phyloP scores from a whole-genome alignment of 2,797 vertebrate species.

The Hozukius guyotensis region DNA sequence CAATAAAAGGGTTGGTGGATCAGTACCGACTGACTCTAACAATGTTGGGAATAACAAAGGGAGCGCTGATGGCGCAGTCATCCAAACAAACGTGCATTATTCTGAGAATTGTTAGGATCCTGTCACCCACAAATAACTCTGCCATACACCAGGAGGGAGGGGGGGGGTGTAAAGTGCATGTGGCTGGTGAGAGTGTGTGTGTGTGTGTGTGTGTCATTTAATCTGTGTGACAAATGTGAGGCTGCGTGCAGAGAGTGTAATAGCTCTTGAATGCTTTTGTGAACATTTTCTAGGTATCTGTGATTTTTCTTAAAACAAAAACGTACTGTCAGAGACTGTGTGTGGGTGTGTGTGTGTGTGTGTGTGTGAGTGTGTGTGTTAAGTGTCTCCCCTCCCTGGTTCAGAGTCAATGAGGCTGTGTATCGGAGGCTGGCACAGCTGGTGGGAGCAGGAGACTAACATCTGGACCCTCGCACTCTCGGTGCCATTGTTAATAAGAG shows the following conservation, averaged over 20 bases:
- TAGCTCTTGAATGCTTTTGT: slow-evolving; percentile 46
- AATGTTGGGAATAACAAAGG: slow-evolving; percentile 76
- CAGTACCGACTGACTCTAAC: slow-evolving; percentile 72
- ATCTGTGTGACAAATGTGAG: slow-evolving; percentile 35
- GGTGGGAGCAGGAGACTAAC: slow-evolving; percentile 74
- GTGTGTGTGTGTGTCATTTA: slow-evolving; percentile 24
- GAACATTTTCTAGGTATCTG: slow-evolving; percentile 23
- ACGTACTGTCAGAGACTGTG: slow-evolving; percentile 6
- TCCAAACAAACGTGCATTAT: slow-evolving; percentile 80
- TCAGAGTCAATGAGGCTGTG: slow-evolving; percentile 78
- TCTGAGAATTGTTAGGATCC: slow-evolving; percentile 77
- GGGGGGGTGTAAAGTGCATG: slow-evolving; percentile 38
- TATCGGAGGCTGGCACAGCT: slow-evolving; percentile 78
- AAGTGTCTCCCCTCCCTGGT: slow-evolving; percentile 60
- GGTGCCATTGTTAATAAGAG: slow-evolving; percentile 79
- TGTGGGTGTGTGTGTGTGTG: background rate
- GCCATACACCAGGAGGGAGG: slow-evolving; percentile 42
- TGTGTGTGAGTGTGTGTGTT: background rate
- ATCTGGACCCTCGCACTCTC: slow-evolving; percentile 73
- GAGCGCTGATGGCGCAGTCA: slow-evolving; percentile 76
- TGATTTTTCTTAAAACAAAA: slow-evolving; percentile 32
- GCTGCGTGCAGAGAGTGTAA: slow-evolving; percentile 12
- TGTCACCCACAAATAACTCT: slow-evolving; percentile 79
- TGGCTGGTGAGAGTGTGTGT: slow-evolving; percentile 26
- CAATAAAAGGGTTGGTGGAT: slow-evolving; percentile 72